Base-by-base conservation (phyloP, 2,113 vertebrate species). In the Channa argus region DNA sequence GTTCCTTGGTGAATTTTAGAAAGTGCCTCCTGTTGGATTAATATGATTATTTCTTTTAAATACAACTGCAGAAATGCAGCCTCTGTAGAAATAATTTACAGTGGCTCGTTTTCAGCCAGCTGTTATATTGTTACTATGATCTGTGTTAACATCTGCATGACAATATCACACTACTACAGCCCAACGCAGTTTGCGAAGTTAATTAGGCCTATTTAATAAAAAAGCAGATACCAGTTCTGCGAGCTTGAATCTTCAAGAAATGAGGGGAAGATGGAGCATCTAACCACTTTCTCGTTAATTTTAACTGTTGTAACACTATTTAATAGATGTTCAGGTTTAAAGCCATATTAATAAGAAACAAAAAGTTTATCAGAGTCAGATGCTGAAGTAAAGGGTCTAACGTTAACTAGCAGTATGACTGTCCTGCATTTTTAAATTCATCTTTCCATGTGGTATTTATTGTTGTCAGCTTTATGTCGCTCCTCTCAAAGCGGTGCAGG, bases 21-120 rank as follows among this genome's bases (percentile, higher is more conserved):
- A 77, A 86, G 85, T 63, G 51, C 53, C 68, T 82, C 63, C 53
- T 61, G 60, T 82, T 86, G 80, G 52, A 74, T 53, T 89, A 58
- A 66, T 82, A 59, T 82, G 46, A 72, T 87, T 77, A 69, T 75
- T 80, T 82, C 33, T 72, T 45, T 71, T 76, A 68, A 78, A 76
- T 58, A 39, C 0, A 82, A 80, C 74, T 83, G 38, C 63, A 61
- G 59, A 73, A 75, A 49, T 41, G 67, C 13, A 43, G 55, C 51
- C 50, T 72, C 6, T 6, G 43, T 67, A 10, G 7, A 63, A 81
- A 78, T 63, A 59, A 74, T 85, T 79, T 37, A 38, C 12, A 49
- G 5, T 8, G 24, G 6, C 46, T 50, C 36, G 58, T 82, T 84
- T 79, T 47, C 38, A 59, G 47, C 39, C n/a, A 9, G 24, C 3